Percentiles rank a stretch among this genome's conserved stretches.
phyloP scores from a whole-genome alignment of 2,888 invertebrate species.

The Hypselothyrea guttata region DNA sequence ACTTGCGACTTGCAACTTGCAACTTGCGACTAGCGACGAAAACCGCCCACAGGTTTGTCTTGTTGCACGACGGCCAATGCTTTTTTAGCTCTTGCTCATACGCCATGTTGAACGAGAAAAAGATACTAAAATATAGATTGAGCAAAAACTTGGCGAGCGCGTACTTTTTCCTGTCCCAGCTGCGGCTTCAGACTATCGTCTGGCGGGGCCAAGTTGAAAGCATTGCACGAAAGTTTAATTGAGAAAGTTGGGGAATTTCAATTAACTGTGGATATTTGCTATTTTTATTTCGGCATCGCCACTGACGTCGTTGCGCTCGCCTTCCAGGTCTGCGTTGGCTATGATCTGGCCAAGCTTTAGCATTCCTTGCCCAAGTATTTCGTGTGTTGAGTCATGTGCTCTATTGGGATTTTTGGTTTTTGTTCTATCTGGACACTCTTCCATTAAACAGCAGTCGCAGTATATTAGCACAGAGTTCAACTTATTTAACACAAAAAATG shows the following conservation, averaged over 20 bases:
- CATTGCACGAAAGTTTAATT: constrained; percentile 81
- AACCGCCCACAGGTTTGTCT: constrained; percentile 70
- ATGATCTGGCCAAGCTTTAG: constrained; percentile 17
- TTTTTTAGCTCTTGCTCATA: constrained; percentile 68
- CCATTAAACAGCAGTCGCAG: constrained; percentile 59
- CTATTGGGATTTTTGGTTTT: constrained; percentile 62
- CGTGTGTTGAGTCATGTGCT: constrained; percentile 73
- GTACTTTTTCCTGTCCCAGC: constrained; percentile 17
- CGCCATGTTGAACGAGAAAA: constrained; percentile 54
- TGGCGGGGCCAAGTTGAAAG: constrained; percentile 62
- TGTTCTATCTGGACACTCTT: constrained; percentile 32
- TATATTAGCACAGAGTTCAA: constrained; percentile 57
- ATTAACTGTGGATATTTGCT: constrained; percentile 81
- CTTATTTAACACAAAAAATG: constrained; percentile 46
- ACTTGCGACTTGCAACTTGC: constrained; percentile 43
- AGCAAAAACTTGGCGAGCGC: constrained; percentile 43
- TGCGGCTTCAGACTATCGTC: constrained; percentile 36
- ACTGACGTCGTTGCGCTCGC: constrained; percentile 18
- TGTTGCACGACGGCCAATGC: constrained; percentile 38
- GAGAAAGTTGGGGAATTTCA: constrained; percentile 82
- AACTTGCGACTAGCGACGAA: constrained; percentile 55
- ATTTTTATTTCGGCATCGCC: constrained; percentile 68
- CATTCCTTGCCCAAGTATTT: constrained; percentile 46
- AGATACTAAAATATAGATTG: constrained; percentile 28
- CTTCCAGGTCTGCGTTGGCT: constrained; percentile 1